Conservation (phyloP, 1,140 invertebrate genomes). For the Belonocnema kinseyi region DNA sequence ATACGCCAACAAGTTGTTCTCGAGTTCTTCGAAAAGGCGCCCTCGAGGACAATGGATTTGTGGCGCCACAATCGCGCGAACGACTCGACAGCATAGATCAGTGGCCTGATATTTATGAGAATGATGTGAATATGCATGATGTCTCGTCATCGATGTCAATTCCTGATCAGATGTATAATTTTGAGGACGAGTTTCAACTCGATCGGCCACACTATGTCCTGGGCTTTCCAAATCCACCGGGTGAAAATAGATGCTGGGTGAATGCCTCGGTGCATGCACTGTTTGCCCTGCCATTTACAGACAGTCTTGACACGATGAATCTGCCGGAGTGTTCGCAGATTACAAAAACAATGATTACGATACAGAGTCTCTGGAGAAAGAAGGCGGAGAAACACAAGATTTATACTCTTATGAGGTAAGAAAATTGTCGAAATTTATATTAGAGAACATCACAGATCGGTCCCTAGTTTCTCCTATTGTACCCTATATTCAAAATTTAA, state of each 20-base stretch:
- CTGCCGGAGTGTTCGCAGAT: slow-evolving; percentile 53
- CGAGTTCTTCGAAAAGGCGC: no score
- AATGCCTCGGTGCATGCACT: slow-evolving; percentile 65
- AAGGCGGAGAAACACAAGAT: slow-evolving; percentile 50
- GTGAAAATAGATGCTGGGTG: slow-evolving; percentile 67
- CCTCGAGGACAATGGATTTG: background rate
- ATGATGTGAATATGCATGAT: slow-evolving; percentile 15
- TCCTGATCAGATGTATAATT: slow-evolving; percentile 46
- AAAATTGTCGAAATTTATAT: background rate
- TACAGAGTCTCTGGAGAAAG: slow-evolving; percentile 58
- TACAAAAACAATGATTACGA: slow-evolving; percentile 51
- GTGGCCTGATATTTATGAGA: background rate
- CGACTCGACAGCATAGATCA: background rate
- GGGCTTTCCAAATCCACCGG: slow-evolving; percentile 67
- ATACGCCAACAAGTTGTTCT: no score
- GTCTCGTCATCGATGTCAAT: slow-evolving; percentile 38
- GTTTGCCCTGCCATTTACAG: slow-evolving; percentile 61
- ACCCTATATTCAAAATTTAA: no score
- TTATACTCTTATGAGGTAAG: slow-evolving; percentile 57
- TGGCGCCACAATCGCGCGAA: background rate
- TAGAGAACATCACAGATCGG: no score
- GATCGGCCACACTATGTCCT: slow-evolving; percentile 58
- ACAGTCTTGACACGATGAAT: slow-evolving; percentile 52
- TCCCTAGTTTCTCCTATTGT: no score
- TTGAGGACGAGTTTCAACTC: slow-evolving; percentile 46